Percentiles rank a stretch among this genome's conserved stretches.
These are phyloP conservation scores for Brachyptera putata DNA, from an alignment of 2,888 invertebrate genomes.

Conservation along the genomic window DNA sequence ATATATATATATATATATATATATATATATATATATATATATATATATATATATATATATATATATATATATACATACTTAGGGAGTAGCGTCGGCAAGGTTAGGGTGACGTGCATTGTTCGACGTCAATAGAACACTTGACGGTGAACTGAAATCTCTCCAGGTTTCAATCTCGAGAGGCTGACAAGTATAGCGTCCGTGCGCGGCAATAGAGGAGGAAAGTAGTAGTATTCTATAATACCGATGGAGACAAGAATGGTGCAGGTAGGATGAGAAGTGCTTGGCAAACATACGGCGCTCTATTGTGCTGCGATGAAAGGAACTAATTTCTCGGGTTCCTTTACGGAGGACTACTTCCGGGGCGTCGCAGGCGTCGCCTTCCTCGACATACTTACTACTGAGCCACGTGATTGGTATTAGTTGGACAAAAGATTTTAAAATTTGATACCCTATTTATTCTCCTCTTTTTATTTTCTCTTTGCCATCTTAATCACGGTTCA, in stretches of 20 bases:
- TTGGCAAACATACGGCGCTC: conserved; percentile 16
- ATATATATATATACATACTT: neutral
- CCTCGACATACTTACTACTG: neutral
- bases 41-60: conserved; percentile 12
- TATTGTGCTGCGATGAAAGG: conserved; percentile 15
- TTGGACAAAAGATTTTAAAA: conserved; percentile 15
- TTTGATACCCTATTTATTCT: neutral
- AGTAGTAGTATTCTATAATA: no score
- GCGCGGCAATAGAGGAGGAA: neutral
- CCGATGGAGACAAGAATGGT: neutral
- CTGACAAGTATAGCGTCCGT: conserved; percentile 5
- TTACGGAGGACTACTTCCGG: conserved; percentile 18
- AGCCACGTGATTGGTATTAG: conserved; percentile 12
- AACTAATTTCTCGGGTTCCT: conserved; percentile 19
- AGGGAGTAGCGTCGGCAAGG: neutral
- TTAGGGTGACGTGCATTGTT: conserved; percentile 17
- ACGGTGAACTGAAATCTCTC: conserved; percentile 17
- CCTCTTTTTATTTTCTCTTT: neutral
- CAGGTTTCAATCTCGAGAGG: conserved; percentile 10
- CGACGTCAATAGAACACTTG: conserved; percentile 21
- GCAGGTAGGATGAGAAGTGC: neutral
- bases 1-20: conserved; percentile 6
- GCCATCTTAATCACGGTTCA: neutral
- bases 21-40: conserved; percentile 13
- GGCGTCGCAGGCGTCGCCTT: conserved; percentile 11